These are phyloP conservation scores for Eupsilia transversa DNA, from an alignment of 2,888 invertebrate species.

Conservation along the genomic window DNA sequence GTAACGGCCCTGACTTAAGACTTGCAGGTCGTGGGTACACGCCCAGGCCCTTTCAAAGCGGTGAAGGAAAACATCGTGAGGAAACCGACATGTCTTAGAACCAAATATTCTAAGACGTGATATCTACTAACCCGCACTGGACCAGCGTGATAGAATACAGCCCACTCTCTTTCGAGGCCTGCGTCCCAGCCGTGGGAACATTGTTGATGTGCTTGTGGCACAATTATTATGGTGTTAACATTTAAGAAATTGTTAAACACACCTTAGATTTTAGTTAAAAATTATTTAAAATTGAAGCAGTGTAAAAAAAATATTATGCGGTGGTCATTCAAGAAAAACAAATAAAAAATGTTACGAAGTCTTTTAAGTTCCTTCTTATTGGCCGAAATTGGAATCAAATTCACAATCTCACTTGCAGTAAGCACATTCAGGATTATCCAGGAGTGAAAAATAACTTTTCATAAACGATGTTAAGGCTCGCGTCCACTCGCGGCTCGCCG, in stretches of 20 bases:
- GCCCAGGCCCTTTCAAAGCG: too few species aligned
- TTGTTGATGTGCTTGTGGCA: neutral
- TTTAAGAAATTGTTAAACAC: neutral
- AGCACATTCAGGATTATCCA: neutral
- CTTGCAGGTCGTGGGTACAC: too few species aligned
- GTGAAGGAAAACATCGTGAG: too few species aligned
- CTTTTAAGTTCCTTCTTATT: neutral
- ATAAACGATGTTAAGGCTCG: conserved; percentile 11
- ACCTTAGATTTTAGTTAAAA: neutral
- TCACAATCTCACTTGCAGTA: neutral
- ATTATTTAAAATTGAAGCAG: neutral
- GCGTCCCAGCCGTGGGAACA: too few species aligned
- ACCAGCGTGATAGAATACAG: too few species aligned
- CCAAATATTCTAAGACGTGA: too few species aligned
- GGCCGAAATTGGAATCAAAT: neutral
- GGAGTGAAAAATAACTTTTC: neutral
- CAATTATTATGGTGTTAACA: neutral
- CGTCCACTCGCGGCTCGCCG: too few species aligned
- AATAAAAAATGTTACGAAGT: too few species aligned
- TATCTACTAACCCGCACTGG: too few species aligned
- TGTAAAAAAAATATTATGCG: neutral
- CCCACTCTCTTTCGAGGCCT: too few species aligned
- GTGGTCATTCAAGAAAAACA: neutral
- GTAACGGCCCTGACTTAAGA: too few species aligned
- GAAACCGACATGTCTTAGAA: too few species aligned